Base-by-base conservation (phyloP, 2,888 invertebrate genomes). In the Teleogryllus oceanicus region DNA sequence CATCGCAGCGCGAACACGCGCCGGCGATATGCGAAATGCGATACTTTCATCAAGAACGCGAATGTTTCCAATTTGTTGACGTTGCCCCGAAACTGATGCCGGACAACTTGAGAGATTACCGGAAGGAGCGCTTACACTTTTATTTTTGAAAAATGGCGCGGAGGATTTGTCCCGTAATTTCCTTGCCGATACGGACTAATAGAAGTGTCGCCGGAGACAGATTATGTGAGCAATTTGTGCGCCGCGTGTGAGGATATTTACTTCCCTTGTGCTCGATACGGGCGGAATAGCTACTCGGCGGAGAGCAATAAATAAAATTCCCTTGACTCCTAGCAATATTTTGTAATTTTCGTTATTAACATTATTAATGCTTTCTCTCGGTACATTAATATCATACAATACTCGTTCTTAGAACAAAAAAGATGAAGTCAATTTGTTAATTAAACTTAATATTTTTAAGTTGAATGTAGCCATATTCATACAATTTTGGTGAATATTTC, bases 91-190 rank as follows among this genome's bases (percentile, higher is more conserved):
- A 62, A 62, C 5, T 62, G 13, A n/a, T 18, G 62, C 16, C 62
- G 62, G 62, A 62, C 62, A 62, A 62, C 62, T 62, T 62, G 62
- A 62, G 62, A 62, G 62, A 62, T 62, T 62, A 62, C 62, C 16
- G 62, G 62, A 62, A 62, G 62, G 62, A 62, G n/a, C 62, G 62
- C n/a, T 62, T 62, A 18, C 62, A 62, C 62, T 62, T 62, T 62
- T 62, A 18, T 62, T 62, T n/a, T n/a, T 62, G 62, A n/a, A n/a
- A 62, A 13, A n/a, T 62, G 62, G 62, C 16, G 16, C 62, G 11
- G n/a, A 62, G 62, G 62, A 62, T 62, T 62, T 62, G 62, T 62
- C 62, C 16, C n/a, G 62, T 62, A 18, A 62, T 62, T 62, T 62
- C 62, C 62, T n/a, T 13, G 16, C 62, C n/a, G 62, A 13, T n/a